Evolutionary conservation across 1,140 invertebrate species (phyloP), one percentile per base, ranked within the genome.

Genomic region (Myzus persicae): DNA sequence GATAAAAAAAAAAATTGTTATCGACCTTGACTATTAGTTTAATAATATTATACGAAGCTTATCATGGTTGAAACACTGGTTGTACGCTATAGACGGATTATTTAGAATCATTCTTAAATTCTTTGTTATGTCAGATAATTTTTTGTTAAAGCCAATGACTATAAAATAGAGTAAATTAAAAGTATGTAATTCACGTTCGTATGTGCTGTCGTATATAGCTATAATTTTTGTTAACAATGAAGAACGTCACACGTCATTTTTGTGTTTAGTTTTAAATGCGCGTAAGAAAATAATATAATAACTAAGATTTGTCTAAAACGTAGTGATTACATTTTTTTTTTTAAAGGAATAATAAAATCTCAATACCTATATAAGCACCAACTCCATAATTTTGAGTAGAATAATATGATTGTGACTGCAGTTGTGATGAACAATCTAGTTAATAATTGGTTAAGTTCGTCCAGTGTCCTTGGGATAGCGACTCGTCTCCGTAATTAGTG

Each of bases 391-490:
- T 87, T 87, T 20, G 26, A 46, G 31, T 46, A 46, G 26, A 88
- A 44, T 88, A 88, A 48, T 88, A 46, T 36, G n/a, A 89, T 26
- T 89, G 88, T 85, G 38, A 42, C 38, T 26, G 84, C 4, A 44
- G 38, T 54, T 24, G 36, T n/a, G 36, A 38, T 5, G 46, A 54
- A 89, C 36, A 38, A 89, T 89, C 36, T 89, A 89, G 46, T 89
- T 89, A 51, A 54, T 89, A 54, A 89, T 89, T 40, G 48, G 88
- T 54, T 54, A 40, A 89, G 48, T 26, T 40, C 48, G 26, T 36
- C 1, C 36, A 40, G 20, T 4, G 87, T 54, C 88, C 46, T 89
- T 89, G 87, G n/a, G 18, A 46, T 44, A 87, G 26, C 14, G 84
- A 87, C 84, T 54, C 1, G 36, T 46, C 46, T 89, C 36, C 48